Evolutionary conservation across 2,888 invertebrate species (phyloP), one percentile per base, ranked within the genome.

Genomic region (Pristionchus japonicus): DNA sequence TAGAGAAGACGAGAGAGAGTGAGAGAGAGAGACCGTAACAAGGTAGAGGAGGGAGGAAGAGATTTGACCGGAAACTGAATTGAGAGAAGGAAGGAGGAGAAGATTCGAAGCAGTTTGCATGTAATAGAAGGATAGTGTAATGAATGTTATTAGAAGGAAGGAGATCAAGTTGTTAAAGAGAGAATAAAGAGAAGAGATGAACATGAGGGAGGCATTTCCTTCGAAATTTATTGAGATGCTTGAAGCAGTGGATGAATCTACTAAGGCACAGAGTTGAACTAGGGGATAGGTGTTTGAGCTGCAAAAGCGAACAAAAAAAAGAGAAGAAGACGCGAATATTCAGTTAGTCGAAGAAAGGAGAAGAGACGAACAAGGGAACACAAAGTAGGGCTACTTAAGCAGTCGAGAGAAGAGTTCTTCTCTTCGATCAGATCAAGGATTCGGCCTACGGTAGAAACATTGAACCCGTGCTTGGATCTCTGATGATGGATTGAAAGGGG

Each of bases 61-160:
- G 74, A 77, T 40, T 77, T 52, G 82, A 82, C 82, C 47, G 47
- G 82, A 52, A 52, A 52, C 82, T 40, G 82, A 82, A 82, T 82
- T 49, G 74, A 43, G 74, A 77, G n/a, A n/a, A 70, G 40, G 61
- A 27, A 61, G 61, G 57, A 57, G 57, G 17, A 57, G 31, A 43
- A n/a, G n/a, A 43, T 43, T 43, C 74, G 20, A 40, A 70, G 67
- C 31, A 9, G 67, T 70, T 70, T 70, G 13, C 67, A 70, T 70
- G 67, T 70, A 37, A 34, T 70, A 64, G 64, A 6, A 64, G 64
- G 7, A 27, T 64, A 31, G 11, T 70, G 67, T 70, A 70, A 70
- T 70, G 67, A 70, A 70, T 70, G 4, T 11, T 70, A 70, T 70
- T 70, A 70, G 67, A 70, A 17, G 52, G 67, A 70, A 27, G 27